Evolutionary conservation across 2,113 vertebrate species (phyloP), one percentile per base, ranked within the genome.

Genomic region (Mola mola): DNA sequence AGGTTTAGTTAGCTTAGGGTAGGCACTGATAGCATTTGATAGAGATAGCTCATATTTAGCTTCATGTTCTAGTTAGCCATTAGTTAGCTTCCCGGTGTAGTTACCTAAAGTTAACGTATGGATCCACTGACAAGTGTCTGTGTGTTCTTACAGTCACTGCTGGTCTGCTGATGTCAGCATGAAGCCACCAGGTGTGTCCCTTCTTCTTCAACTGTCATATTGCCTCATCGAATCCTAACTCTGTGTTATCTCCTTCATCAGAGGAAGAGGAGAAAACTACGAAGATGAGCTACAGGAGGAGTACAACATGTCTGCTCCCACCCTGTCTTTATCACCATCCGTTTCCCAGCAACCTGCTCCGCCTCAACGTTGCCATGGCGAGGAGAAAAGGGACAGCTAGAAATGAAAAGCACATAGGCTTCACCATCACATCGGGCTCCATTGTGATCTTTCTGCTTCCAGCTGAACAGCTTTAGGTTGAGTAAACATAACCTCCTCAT

Each of bases 121-220:
- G n/a, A n/a, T n/a, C n/a, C n/a, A n/a, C n/a, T n/a, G n/a, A n/a
- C n/a, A n/a, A 4, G 8, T 47, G 4, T 78, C 10, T 81, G 8
- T 66, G 51, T 82, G 49, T 56, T 4, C 52, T 11, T 62, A 26
- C 26, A 92, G 91, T 90, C 36, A 91, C 89, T 5, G 43, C 83
- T 19, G 89, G 90, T 25, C 72, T 92, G 50, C 77, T 93, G 75
- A 86, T 91, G 81, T 79, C 83, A 19, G 85, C 86, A 1, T 93
- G 75, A 67, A 52, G n/a, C 36, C 58, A 34, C 6, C 66, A 58
- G 77, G 88, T 87, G 53, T 75, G 81, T 38, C 19, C 7, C 4
- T 11, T 49, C 8, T 17, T 59, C n/a, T 31, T 20, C 55, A 26
- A 4, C 25, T 33, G 19, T 55, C 2, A 6, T 19, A 4, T 10